A percentile compares a stretch with the other conserved stretches of the same genome.
phyloP scores from a whole-genome alignment of 2,113 vertebrate species.

The Centropristis striata region DNA sequence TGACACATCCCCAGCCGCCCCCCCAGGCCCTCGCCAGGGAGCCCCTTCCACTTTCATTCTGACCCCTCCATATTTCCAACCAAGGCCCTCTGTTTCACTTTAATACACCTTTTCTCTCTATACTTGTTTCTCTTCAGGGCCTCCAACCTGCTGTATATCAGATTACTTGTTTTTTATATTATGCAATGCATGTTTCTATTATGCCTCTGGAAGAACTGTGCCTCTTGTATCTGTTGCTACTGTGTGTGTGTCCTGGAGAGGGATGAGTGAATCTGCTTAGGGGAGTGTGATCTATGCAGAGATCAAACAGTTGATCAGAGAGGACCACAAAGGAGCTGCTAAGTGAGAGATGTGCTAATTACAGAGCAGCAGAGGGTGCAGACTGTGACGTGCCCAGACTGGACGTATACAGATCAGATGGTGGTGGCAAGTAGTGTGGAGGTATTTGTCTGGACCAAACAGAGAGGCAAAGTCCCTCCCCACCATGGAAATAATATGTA shows the following conservation, averaged over 20 bases:
- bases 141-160: slow-evolving; percentile 43
- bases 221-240: slow-evolving; percentile 31
- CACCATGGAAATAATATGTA: too few species aligned
- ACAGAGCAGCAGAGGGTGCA: slow-evolving; percentile 38
- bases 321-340: slow-evolving; percentile 86
- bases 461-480: not conserved
- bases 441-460: not conserved
- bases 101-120: slow-evolving; percentile 53
- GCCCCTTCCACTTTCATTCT: slow-evolving; percentile 87
- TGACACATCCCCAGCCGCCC: slow-evolving; percentile 92
- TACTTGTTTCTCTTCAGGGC: slow-evolving; percentile 52
- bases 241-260: slow-evolving; percentile 6
- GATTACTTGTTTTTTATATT: slow-evolving; percentile 41
- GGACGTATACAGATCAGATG: not conserved
- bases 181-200: slow-evolving; percentile 48
- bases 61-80: slow-evolving; percentile 78
- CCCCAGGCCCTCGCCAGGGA: slow-evolving; percentile 86
- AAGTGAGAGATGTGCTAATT: slow-evolving; percentile 76
- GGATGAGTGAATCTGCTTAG: slow-evolving; percentile 2
- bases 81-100: slow-evolving; percentile 88
- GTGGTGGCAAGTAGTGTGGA: not conserved
- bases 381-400: not conserved
- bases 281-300: slow-evolving; percentile 76
- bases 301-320: slow-evolving; percentile 88
- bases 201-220: slow-evolving; percentile 26